Evolutionary conservation across 2,888 invertebrate genomes (phyloP).

Genomic region (Cheiracanthium punctorium): DNA sequence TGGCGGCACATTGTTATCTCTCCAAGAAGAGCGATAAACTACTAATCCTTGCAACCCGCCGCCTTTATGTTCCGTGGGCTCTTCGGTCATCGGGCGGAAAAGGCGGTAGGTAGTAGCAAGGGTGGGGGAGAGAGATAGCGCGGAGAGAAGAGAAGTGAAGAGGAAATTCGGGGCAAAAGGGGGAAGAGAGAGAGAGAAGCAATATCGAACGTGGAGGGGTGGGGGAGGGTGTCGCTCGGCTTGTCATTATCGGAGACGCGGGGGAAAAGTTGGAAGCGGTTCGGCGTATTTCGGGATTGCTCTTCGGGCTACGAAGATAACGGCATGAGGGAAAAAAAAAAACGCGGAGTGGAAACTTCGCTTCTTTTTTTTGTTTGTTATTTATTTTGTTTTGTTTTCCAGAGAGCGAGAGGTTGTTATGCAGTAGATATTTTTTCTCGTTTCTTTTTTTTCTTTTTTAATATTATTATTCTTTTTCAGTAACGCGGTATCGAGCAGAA

Average conservation of each 20-base stretch:
- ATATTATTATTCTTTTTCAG: not conserved
- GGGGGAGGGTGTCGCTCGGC: slow-evolving; percentile 51
- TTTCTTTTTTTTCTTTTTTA: too few species aligned
- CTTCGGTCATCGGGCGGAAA: slow-evolving; percentile 53
- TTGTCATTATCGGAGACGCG: slow-evolving; percentile 60
- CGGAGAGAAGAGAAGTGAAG: not conserved
- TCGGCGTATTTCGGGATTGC: slow-evolving; percentile 14
- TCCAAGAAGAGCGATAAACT: not conserved
- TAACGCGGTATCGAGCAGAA: slow-evolving; percentile 3
- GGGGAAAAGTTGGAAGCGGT: slow-evolving; percentile 32
- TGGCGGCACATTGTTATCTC: not conserved
- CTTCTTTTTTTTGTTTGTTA: slow-evolving; percentile 27
- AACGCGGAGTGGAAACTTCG: slow-evolving; percentile 5
- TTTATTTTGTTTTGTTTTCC: slow-evolving; percentile 21
- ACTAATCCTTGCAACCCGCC: not conserved
- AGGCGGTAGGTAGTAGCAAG: slow-evolving; percentile 9
- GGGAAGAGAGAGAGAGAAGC: slow-evolving; percentile 14
- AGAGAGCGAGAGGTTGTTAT: slow-evolving; percentile 10
- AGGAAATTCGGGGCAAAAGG: slow-evolving; percentile 48
- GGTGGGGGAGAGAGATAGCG: not conserved
- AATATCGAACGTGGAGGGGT: slow-evolving; percentile 31
- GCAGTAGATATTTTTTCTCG: slow-evolving; percentile 22
- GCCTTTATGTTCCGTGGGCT: not conserved
- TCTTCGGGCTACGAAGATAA: slow-evolving; percentile 42
- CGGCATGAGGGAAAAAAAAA: slow-evolving; percentile 9